Evolutionary conservation across 2,888 invertebrate genomes (phyloP).

Genomic region (Baccha elongata): DNA sequence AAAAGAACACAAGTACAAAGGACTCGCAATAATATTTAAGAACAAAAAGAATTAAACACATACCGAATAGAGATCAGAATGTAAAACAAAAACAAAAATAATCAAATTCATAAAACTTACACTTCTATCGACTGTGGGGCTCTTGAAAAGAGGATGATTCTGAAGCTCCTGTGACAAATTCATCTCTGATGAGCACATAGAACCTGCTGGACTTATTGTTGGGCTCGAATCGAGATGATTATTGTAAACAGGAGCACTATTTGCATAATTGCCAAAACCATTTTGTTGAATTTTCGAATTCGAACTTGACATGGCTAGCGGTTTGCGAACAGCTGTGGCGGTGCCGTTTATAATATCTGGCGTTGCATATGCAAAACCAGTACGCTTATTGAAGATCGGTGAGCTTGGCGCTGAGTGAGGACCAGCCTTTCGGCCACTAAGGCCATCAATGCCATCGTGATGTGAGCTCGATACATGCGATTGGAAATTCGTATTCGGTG

Average conservation of each 20-base stretch:
- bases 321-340: constrained; percentile 75
- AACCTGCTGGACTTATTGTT: constrained; percentile 81
- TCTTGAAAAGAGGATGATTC: constrained; percentile 83
- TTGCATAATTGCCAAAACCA: constrained; percentile 76
- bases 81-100: neutral
- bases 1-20: constrained; percentile 67
- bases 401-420: constrained; percentile 86
- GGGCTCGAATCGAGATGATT: constrained; percentile 80
- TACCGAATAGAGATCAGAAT: constrained; percentile 60
- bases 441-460: constrained; percentile 80
- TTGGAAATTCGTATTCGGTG: constrained; percentile 78
- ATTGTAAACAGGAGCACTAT: constrained; percentile 76
- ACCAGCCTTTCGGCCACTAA: constrained; percentile 75
- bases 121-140: constrained; percentile 86
- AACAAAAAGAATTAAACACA: constrained; percentile 39
- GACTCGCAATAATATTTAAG: constrained; percentile 63
- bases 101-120: constrained; percentile 82
- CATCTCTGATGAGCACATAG: constrained; percentile 82
- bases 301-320: constrained; percentile 80
- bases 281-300: constrained; percentile 80
- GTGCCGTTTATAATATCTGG: constrained; percentile 75
- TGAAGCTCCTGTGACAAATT: constrained; percentile 85
- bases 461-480: constrained; percentile 79
- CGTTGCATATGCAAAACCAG: constrained; percentile 63
- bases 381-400: constrained; percentile 84